Evolutionary conservation across 2,888 invertebrate genomes (phyloP), one percentile per base, ranked within the genome.

Genomic region (Calameuta idolon): DNA sequence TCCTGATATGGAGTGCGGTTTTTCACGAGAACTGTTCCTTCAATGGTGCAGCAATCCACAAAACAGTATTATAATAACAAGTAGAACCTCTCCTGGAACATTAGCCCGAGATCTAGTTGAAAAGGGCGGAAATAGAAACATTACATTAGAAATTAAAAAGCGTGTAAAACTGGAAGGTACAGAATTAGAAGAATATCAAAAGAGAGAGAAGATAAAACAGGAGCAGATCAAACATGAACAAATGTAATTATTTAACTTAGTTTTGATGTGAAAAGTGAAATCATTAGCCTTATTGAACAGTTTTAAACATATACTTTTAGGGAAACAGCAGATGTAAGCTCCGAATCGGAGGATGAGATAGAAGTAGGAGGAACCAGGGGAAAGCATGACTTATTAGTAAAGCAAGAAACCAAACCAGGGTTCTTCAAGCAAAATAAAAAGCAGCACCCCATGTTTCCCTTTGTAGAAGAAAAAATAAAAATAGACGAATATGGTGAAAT

Each of bases 401-500:
- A 96, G 35, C 94, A 95, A 79, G 95, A 95, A 92, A 94, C 94
- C 74, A 94, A 92, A 84, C 94, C 93, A 84, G 96, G 97, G 77
- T 97, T 97, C 89, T 97, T 97, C 90, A 97, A 97, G 90, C 96
- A 95, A 3, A 96, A 95, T 77, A 97, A 98, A 92, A 96, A 98
- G 78, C 97, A 98, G 86, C 97, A 98, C 91, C 98, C 98, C 0
- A 99, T 99, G 97, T 99, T 97, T 92, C 99, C 99, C 1, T 97
- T 96, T 89, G 95, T 96, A 74, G 99, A 99, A 90, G 98, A 98
- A 80, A 95, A 98, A 89, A 94, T 98, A 37, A 95, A 97, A 90
- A 94, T 95, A 88, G 99, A 99, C 87, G 99, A 99, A 90, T 99
- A 99, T 89, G 99, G 99, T 0, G 99, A 99, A 92, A 95, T 98